A percentile compares a stretch with the other conserved stretches of the same genome.
Conservation (phyloP, 2,797 vertebrate genomes). For the Apogon hyalosoma region DNA sequence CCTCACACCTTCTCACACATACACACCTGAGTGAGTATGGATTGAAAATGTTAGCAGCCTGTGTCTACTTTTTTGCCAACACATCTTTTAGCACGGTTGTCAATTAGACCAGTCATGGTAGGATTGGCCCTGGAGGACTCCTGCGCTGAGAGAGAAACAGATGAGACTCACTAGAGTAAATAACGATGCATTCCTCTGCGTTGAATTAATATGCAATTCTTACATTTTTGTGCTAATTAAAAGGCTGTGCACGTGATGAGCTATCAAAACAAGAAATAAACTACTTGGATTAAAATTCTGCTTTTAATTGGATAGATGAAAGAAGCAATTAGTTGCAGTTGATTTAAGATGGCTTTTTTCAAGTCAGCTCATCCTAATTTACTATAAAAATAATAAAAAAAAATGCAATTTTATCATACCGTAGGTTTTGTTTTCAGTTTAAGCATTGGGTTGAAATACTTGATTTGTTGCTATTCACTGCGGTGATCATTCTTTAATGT, state of each 20-base stretch:
- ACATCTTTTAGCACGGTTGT: slow-evolving; percentile 38
- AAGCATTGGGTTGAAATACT: slow-evolving; percentile 28
- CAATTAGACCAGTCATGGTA: slow-evolving; percentile 60
- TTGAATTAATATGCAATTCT: slow-evolving; percentile 71
- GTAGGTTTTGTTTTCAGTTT: slow-evolving; percentile 35
- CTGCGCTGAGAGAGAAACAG: slow-evolving; percentile 30
- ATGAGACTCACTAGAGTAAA: slow-evolving; percentile 68
- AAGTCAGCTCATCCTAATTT: slow-evolving; percentile 65
- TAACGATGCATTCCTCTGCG: slow-evolving; percentile 42
- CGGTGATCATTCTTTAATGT: neutral
- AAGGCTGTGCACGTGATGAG: slow-evolving; percentile 67
- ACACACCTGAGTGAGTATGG: slow-evolving; percentile 68
- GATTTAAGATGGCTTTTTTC: slow-evolving; percentile 56
- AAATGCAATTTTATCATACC: slow-evolving; percentile 51
- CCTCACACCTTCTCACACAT: slow-evolving; percentile 65
- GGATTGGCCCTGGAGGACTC: slow-evolving; percentile 41
- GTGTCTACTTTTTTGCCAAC: slow-evolving; percentile 53
- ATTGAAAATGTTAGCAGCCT: slow-evolving; percentile 72
- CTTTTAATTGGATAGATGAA: slow-evolving; percentile 85
- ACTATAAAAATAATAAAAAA: slow-evolving; percentile 42
- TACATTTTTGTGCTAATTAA: slow-evolving; percentile 75
- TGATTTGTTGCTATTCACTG: slow-evolving; percentile 28
- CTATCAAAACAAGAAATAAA: slow-evolving; percentile 82
- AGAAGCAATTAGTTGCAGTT: slow-evolving; percentile 82
- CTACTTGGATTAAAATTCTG: slow-evolving; percentile 76